Percentiles rank a stretch among this genome's conserved stretches.
These are phyloP conservation scores for Platygyra sinensis DNA, from an alignment of 64 coral and sea anemone species.

Conservation along the genomic window DNA sequence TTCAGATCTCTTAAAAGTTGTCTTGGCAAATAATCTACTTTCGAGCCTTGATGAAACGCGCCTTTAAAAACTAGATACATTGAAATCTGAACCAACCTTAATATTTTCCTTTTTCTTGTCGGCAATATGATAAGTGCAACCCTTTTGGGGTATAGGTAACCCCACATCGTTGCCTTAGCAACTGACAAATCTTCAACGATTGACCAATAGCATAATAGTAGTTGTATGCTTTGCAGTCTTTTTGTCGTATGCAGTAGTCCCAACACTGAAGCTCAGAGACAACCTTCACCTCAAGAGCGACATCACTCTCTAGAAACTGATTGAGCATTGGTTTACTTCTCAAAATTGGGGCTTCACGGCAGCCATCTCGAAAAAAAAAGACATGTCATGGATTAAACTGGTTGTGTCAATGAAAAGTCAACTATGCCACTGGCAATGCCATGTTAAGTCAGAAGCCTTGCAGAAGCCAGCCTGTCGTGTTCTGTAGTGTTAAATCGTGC, in stretches of 20 bases:
- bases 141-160: background rate
- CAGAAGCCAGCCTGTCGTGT: no score
- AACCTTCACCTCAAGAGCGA: background rate
- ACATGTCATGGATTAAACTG: background rate
- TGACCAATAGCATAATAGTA: background rate
- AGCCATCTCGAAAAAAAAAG: background rate
- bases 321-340: background rate
- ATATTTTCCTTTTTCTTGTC: background rate
- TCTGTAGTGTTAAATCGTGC: no score
- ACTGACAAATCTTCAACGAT: background rate
- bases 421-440: no score
- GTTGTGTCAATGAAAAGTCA: background rate
- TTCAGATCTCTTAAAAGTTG: no score
- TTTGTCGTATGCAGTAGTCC: background rate
- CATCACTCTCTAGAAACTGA: background rate
- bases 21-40: no score
- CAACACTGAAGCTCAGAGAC: constrained; percentile 11
- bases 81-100: background rate
- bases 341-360: background rate
- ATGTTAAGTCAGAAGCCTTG: no score
- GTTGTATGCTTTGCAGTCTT: constrained; percentile 1
- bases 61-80: background rate
- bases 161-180: background rate
- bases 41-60: background rate
- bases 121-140: background rate